phyloP scores from a whole-genome alignment of 2,888 invertebrate genomes.

The Dolomedes plantarius region DNA sequence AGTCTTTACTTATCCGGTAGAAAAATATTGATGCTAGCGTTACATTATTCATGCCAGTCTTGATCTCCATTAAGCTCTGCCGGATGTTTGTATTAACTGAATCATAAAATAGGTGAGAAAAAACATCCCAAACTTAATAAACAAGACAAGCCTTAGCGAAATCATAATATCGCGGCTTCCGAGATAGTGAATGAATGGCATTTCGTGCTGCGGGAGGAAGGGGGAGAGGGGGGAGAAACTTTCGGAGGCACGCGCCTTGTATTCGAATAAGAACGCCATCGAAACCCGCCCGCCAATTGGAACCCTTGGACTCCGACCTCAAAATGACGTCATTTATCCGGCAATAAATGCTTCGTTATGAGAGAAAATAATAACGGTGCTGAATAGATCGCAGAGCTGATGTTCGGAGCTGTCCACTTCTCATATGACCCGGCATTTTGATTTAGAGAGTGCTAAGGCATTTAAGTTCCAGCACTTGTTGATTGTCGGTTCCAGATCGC shows the following conservation, averaged over 20 bases:
- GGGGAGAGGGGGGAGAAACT: background rate
- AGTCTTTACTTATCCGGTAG: background rate
- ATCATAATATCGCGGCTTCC: background rate
- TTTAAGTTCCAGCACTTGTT: background rate
- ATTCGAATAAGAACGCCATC: slow-evolving; percentile 5
- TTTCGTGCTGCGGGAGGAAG: background rate
- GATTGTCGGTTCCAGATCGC: background rate
- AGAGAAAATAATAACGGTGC: background rate
- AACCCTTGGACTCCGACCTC: background rate
- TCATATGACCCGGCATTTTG: background rate
- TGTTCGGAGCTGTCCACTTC: background rate
- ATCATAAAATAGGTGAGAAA: background rate
- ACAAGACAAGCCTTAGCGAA: background rate
- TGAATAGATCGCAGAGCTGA: background rate
- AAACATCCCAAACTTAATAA: background rate
- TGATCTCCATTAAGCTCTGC: background rate
- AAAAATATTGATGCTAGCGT: background rate
- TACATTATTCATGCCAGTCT: background rate
- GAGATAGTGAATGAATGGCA: background rate
- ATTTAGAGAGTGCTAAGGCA: background rate
- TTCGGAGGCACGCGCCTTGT: background rate
- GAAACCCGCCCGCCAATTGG: background rate
- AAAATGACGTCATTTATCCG: background rate
- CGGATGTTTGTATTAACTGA: background rate
- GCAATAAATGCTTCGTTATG: slow-evolving; percentile 8